phyloP scores from a whole-genome alignment of 2,113 vertebrate species.

The Sphaerodactylus townsendi region DNA sequence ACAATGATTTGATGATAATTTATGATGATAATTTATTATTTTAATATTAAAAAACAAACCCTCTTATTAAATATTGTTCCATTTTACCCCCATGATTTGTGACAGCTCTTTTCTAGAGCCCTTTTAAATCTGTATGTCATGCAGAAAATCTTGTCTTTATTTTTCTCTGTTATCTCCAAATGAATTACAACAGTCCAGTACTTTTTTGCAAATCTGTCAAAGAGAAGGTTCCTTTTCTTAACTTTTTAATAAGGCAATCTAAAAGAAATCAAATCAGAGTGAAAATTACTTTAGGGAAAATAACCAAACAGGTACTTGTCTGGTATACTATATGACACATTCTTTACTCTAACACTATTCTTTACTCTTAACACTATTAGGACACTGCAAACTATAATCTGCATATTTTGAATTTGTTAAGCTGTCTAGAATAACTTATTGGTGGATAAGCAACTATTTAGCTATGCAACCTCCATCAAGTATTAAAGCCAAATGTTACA shows the following conservation, averaged over 20 bases:
- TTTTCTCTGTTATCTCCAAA: constrained; percentile 34
- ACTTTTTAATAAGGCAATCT: constrained; percentile 52
- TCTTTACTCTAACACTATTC: constrained; percentile 50
- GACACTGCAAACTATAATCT: constrained; percentile 29
- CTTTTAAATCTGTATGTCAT: background rate
- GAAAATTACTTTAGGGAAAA: constrained; percentile 51
- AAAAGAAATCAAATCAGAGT: constrained; percentile 13
- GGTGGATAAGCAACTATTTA: background rate
- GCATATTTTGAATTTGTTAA: background rate
- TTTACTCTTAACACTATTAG: constrained; percentile 42
- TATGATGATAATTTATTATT: background rate
- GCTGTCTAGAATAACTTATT: background rate
- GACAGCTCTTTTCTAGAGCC: constrained; percentile 27
- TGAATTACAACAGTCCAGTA: constrained; percentile 51
- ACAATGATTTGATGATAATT: constrained; percentile 1
- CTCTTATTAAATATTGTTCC: background rate
- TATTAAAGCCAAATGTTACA: constrained; percentile 18
- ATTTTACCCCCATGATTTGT: constrained; percentile 1
- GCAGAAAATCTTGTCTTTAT: constrained; percentile 21
- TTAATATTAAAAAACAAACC: background rate
- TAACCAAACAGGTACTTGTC: constrained; percentile 45
- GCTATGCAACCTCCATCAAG: background rate
- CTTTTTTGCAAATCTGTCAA: constrained; percentile 65
- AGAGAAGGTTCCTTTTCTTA: constrained; percentile 39
- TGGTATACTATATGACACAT: constrained; percentile 18